A percentile compares a stretch with the other conserved stretches of the same genome.
Conservation (phyloP, 2,113 vertebrate genomes). For the Antechinus flavipes region DNA sequence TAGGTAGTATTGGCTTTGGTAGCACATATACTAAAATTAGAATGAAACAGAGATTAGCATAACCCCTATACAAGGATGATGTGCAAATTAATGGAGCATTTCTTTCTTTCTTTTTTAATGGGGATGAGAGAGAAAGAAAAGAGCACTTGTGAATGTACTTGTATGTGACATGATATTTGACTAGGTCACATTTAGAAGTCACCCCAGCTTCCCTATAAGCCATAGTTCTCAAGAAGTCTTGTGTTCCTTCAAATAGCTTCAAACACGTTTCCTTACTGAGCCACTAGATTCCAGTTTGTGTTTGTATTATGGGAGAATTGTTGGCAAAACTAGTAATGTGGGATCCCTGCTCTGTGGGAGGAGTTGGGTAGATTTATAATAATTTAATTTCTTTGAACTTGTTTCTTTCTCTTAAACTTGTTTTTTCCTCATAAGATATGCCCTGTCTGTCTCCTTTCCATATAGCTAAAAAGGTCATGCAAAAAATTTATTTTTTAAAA, state of each 20-base stretch:
- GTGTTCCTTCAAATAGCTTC: neutral
- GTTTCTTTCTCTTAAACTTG: neutral
- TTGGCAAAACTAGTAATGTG: neutral
- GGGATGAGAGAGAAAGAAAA: neutral
- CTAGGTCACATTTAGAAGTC: neutral
- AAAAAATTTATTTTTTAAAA: neutral
- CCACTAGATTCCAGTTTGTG: neutral
- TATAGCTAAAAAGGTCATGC: neutral
- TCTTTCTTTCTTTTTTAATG: neutral
- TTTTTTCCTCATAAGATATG: neutral
- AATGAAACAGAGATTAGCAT: neutral
- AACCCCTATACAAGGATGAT: neutral
- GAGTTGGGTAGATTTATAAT: neutral
- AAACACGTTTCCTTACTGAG: neutral
- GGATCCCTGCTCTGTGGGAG: neutral
- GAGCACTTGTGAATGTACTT: neutral
- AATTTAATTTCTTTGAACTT: neutral
- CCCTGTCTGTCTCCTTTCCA: neutral
- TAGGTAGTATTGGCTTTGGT: neutral
- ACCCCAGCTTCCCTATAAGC: neutral
- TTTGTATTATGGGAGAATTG: neutral
- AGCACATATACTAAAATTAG: neutral
- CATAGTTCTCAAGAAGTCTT: neutral
- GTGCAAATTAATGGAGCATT: neutral
- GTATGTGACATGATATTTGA: neutral